Evolutionary conservation across 1,140 invertebrate genomes (phyloP), one percentile per base, ranked within the genome.

Genomic region (Drosophila persimilis): DNA sequence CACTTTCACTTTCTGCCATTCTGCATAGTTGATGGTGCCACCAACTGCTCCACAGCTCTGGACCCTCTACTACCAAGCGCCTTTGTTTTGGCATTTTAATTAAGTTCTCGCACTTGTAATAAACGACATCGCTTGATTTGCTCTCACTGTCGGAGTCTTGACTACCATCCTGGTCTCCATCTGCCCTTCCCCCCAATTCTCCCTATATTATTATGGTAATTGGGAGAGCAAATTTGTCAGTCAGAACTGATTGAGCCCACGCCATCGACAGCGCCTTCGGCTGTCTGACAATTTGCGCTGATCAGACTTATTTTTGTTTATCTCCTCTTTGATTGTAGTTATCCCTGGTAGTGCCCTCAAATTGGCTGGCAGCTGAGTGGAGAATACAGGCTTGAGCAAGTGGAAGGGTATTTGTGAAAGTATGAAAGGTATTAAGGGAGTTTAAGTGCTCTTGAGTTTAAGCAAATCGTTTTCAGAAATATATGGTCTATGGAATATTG

Each of bases 21-120:
- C 77, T 85, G 73, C 77, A 86, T 86, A 85, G 80, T 85, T 80
- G 67, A 85, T 85, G 77, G 60, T 48, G 22, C 58, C 47, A 31
- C 9, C 31, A 9, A 6, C 44, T 24, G 31, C 24, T 26, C 26
- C 4, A 15, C 13, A 31, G 31, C 44, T 24, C 65, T 31, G 20
- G 13, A 17, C 35, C 54, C 29, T 29, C 45, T 52, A 62, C 58
- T 59, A 54, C 20, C 39, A 61, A 24, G 45, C 59, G 65, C 64
- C 74, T 88, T 81, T 86, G 81, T 85, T 86, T 86, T 52, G 83
- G 73, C 74, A 71, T 86, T 86, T 86, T 86, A 86, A 86, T 86
- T 86, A 86, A 86, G 81, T 86, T 86, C 81, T 86, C 77, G 83
- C 78, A 86, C 81, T 86, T 86, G 81, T 86, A 77, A 86, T 86